Evolutionary conservation across 1,140 invertebrate species (phyloP), one percentile per base, ranked within the genome.

Genomic region (Arctopsyche grandis): DNA sequence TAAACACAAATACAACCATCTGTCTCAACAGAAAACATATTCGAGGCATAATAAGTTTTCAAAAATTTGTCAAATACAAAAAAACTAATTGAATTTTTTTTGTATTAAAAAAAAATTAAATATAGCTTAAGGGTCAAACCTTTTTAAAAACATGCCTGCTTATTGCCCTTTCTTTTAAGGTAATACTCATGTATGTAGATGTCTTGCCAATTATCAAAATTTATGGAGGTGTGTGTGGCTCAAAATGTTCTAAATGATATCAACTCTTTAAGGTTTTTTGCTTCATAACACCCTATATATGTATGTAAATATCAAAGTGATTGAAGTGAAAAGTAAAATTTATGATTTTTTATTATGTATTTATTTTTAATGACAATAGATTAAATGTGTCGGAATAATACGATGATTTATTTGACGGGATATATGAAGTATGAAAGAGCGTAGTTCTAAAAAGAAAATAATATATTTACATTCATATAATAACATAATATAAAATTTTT

Each of bases 401-500:
- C 22, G 63, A 22, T 66, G 63, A 66, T 66, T 66, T 66, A 66
- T 66, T 66, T 26, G 63, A 66, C 10, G 22, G 9, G 24, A 26
- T 24, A 29, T n/a, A 24, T 66, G 63, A 26, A 66, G 10, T 9
- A 66, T 66, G 63, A 29, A 66, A 66, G 24, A 26, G 9, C 12
- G 3, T 52, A 1, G 12, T 1, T 14, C 3, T 12, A 52, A 14
- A 16, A 52, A 52, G 12, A 52, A 52, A 52, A 52, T 5, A 14
- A 52, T 5, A 52, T 46, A 46, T 12, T 7, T 12, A 46, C 12
- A 38, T 38, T 38, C 7, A 38, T 38, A 4, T 38, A 38, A 1
- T 16, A 19, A 60, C 16, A 16, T 60, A 60, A 16, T 38, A 4
- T 60, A 60, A 10, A 19, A 19, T 60, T 60, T 21, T n/a, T n/a